phyloP scores from a whole-genome alignment of 2,113 vertebrate species.

The Orycteropus afer region DNA sequence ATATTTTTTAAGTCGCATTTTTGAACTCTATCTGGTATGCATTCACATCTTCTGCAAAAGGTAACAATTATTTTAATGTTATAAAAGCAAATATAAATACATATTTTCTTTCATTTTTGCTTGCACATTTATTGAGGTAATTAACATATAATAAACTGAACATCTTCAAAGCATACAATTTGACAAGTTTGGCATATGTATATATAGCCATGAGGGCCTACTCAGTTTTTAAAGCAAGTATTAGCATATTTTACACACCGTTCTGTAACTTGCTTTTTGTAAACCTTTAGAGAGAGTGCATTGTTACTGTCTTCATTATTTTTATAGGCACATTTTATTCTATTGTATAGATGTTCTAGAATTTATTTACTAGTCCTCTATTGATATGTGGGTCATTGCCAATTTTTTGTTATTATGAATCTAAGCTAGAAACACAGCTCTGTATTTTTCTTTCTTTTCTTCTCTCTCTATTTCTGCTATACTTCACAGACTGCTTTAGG shows the following conservation, averaged over 20 bases:
- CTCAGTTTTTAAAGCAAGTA: not conserved
- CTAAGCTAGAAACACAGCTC: not conserved
- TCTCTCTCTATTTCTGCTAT: not conserved
- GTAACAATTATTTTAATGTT: not conserved
- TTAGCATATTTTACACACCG: not conserved
- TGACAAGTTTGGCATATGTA: not conserved
- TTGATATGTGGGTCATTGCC: not conserved
- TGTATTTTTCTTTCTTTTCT: not conserved
- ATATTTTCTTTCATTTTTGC: not conserved
- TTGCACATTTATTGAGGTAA: not conserved
- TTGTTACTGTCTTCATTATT: not conserved
- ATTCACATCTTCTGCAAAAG: not conserved
- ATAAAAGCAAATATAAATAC: not conserved
- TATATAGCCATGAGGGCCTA: not conserved
- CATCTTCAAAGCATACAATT: too few species aligned
- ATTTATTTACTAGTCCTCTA: not conserved
- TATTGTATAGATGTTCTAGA: not conserved
- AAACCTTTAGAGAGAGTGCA: not conserved
- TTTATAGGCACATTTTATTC: not conserved
- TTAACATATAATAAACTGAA: not conserved
- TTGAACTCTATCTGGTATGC: not conserved
- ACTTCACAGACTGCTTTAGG: not conserved
- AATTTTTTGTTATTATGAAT: not conserved
- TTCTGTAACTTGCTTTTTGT: not conserved
- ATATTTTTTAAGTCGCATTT: not conserved